phyloP scores from a whole-genome alignment of 2,888 invertebrate genomes.

The Phalera bucephala region DNA sequence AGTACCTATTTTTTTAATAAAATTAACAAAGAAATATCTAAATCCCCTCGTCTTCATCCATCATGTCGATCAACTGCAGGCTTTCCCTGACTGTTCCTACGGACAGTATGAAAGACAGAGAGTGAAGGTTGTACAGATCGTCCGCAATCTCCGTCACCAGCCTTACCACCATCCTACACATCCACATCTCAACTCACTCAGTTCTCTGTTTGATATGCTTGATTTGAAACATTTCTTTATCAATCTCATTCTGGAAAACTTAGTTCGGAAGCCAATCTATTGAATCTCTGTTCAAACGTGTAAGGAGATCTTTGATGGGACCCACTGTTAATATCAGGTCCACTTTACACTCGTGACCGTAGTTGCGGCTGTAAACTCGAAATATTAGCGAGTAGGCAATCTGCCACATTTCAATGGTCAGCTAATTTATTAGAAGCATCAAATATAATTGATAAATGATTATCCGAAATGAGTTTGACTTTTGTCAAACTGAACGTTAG shows the following conservation, averaged over 20 bases:
- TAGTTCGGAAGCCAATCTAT: conserved; percentile 20
- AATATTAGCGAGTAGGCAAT: conserved; percentile 74
- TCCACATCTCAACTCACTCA: conserved; percentile 58
- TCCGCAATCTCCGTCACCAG: conserved; percentile 58
- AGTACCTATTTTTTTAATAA: too few relatives aligned
- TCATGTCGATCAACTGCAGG: conserved; percentile 58
- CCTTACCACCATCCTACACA: conserved; percentile 63
- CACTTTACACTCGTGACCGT: conserved; percentile 69
- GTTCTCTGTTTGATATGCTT: conserved; percentile 12
- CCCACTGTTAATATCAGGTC: conserved; percentile 69
- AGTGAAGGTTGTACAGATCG: conserved; percentile 62
- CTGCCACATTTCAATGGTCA: conserved; percentile 67
- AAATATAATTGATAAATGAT: conserved; percentile 16
- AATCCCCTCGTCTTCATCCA: conserved; percentile 62
- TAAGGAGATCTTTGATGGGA: conserved; percentile 55
- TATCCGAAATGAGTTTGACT: conserved; percentile 25
- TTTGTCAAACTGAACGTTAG: conserved; percentile 17
- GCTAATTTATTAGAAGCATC: conserved; percentile 24
- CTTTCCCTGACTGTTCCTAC: conserved; percentile 62
- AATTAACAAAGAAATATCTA: too few relatives aligned
- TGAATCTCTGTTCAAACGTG: conserved; percentile 44
- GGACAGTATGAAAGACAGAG: conserved; percentile 62
- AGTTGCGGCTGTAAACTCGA: conserved; percentile 55
- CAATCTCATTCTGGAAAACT: conserved; percentile 28
- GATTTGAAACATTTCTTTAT: conserved; percentile 16